Evolutionary conservation across 2,888 invertebrate species (phyloP).

Genomic region (Leucophora obtusa): DNA sequence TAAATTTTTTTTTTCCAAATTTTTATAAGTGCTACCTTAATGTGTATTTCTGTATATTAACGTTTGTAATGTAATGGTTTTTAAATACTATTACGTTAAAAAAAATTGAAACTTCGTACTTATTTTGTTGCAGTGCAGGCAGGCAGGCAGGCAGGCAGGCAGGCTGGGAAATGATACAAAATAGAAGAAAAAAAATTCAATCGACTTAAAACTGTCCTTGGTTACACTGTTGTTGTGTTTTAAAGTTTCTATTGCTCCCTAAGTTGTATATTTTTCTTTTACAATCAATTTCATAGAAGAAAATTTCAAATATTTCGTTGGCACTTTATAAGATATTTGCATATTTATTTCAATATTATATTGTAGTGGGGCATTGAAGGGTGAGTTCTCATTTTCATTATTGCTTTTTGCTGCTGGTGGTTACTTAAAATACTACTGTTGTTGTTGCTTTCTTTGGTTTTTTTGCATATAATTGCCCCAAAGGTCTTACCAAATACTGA

Average conservation of each 20-base stretch:
- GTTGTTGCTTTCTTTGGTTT: slow-evolving; percentile 14
- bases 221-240: background rate
- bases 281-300: slow-evolving; percentile 25
- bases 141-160: background rate
- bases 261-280: slow-evolving; percentile 8
- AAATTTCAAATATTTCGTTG: slow-evolving; percentile 25
- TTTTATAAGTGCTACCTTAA: slow-evolving; percentile 5
- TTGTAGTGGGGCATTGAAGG: background rate
- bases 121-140: background rate
- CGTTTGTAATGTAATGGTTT: slow-evolving; percentile 39
- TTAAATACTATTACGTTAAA: slow-evolving; percentile 38
- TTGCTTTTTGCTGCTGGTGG: slow-evolving; percentile 46
- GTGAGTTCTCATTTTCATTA: slow-evolving; percentile 30
- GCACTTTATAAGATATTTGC: slow-evolving; percentile 34
- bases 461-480: slow-evolving; percentile 62
- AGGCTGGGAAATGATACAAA: slow-evolving; percentile 22
- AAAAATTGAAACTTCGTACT: background rate
- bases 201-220: slow-evolving; percentile 41
- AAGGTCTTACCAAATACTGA: slow-evolving; percentile 46
- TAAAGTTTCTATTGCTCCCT: background rate
- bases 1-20: too few relatives aligned
- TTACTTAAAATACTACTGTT: slow-evolving; percentile 45
- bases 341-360: slow-evolving; percentile 48
- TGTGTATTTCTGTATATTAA: background rate
- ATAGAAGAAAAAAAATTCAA: slow-evolving; percentile 32